Conservation (phyloP, 2,113 vertebrate genomes). For the Tachysurus vachellii region DNA sequence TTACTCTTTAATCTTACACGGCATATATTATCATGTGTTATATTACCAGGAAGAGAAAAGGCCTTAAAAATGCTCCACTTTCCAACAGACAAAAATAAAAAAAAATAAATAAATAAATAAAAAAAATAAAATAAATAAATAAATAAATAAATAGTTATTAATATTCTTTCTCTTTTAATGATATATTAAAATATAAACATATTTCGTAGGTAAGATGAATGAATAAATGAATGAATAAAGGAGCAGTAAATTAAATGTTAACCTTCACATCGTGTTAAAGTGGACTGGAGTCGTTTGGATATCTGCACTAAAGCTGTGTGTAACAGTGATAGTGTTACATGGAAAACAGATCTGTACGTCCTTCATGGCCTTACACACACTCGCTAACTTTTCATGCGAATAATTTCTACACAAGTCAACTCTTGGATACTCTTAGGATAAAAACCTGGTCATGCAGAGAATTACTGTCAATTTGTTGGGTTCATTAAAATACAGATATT, state of each 20-base stretch:
- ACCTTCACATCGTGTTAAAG: neutral
- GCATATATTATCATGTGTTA: neutral
- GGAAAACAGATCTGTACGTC: conserved; percentile 31
- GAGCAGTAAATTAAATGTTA: neutral
- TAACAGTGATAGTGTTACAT: conserved; percentile 36
- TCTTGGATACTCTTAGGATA: neutral
- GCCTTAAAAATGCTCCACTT: neutral
- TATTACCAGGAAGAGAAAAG: neutral
- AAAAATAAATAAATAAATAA: too few species aligned
- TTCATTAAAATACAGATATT: neutral
- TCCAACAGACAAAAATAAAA: neutral
- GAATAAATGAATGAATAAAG: neutral
- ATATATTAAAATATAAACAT: neutral
- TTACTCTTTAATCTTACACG: neutral
- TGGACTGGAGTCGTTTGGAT: neutral
- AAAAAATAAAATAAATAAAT: neutral
- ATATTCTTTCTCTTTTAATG: neutral
- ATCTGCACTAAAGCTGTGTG: conserved; percentile 11
- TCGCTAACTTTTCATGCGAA: conserved; percentile 52
- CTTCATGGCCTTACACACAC: conserved; percentile 29
- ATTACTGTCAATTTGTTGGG: neutral
- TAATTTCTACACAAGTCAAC: neutral
- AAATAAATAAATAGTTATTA: neutral
- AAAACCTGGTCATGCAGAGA: neutral
- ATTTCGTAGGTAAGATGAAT: neutral